phyloP scores from a whole-genome alignment of 2,797 vertebrate species.

The Micropoecilia bifurca region DNA sequence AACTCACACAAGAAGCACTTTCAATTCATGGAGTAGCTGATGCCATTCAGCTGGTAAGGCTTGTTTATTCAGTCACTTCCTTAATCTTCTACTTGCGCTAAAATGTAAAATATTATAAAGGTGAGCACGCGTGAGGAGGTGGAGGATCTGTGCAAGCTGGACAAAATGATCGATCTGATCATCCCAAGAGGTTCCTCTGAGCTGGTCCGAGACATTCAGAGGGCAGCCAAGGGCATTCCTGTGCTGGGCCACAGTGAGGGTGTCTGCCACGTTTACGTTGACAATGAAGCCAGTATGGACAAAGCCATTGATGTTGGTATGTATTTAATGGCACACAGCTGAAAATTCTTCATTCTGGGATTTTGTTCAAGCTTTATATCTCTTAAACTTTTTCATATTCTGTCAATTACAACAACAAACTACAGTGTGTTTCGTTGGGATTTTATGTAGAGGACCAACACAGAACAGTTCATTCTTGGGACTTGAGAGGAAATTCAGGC shows the following conservation, averaged over 20 bases:
- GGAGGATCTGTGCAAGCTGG: conserved; percentile 93
- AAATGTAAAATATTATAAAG: conserved; percentile 67
- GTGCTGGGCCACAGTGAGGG: conserved; percentile 99
- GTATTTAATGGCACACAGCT: conserved; percentile 42
- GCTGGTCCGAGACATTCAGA: conserved; percentile 93
- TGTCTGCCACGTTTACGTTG: conserved; percentile 94
- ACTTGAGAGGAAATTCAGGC: not conserved
- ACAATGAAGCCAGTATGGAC: conserved; percentile 91
- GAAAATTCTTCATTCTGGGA: not conserved
- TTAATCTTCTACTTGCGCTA: not conserved
- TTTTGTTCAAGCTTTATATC: not conserved
- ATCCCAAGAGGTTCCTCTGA: conserved; percentile 96
- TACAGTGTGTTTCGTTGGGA: not conserved
- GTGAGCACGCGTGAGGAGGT: conserved; percentile 98
- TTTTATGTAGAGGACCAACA: not conserved
- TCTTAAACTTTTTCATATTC: not conserved
- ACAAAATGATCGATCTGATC: conserved; percentile 97
- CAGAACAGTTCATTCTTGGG: not conserved
- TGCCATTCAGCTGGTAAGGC: conserved; percentile 91
- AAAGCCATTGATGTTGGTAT: conserved; percentile 92
- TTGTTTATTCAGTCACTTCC: not conserved
- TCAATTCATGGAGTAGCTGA: conserved; percentile 91
- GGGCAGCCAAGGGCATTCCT: conserved; percentile 93
- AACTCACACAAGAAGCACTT: conserved; percentile 93
- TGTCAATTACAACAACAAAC: not conserved